Base-by-base conservation (phyloP, 2,797 vertebrate genomes). In the Oreochromis grahami region DNA sequence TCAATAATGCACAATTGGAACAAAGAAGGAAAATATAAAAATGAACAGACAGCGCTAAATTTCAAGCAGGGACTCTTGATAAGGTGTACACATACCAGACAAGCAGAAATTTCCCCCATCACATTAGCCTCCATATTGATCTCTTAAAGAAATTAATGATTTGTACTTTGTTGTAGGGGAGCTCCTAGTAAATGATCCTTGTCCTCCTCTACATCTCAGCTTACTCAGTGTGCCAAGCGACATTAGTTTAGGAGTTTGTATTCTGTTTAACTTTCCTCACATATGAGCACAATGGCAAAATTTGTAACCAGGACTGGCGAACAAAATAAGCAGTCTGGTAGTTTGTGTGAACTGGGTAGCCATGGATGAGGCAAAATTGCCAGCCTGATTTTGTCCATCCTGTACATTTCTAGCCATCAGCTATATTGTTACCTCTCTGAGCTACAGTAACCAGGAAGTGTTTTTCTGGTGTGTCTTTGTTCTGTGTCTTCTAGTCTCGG, bases 401-500 rank as follows among this genome's bases (percentile, higher is more conserved):
- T 48, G 24, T 3, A 48, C 24, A 48, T 74, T 74, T 50, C 26
- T 50, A n/a, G 17, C 43, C 43, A 32, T 36, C n/a, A 26, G 10
- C 21, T 1, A 4, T 68, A 19, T 82, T 63, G 3, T 55, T 52
- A n/a, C n/a, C 9, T 10, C 24, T 45, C 38, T 81, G 19, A 70
- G 55, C 24, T 15, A 43, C 36, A 32, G 1, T 50, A 76, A 74
- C 4, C 26, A 7, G 43, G 10, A 74, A 5, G 17, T 74, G 1
- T 50, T 6, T 48, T 56, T 76, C 17, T 76, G 29, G 9, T n/a
- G 76, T 56, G 14, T 83, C 32, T 80, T 32, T 82, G 17, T 53
- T 60, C 29, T 87, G 93, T 87, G 93, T 82, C 87, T 89, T 76
- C n/a, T 85, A 98, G 98, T 70, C 88, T 98, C 7, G 97, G 98